A percentile compares a stretch with the other conserved stretches of the same genome.
Conservation (phyloP, 1,140 invertebrate species). For the Diuraphis noxia region DNA sequence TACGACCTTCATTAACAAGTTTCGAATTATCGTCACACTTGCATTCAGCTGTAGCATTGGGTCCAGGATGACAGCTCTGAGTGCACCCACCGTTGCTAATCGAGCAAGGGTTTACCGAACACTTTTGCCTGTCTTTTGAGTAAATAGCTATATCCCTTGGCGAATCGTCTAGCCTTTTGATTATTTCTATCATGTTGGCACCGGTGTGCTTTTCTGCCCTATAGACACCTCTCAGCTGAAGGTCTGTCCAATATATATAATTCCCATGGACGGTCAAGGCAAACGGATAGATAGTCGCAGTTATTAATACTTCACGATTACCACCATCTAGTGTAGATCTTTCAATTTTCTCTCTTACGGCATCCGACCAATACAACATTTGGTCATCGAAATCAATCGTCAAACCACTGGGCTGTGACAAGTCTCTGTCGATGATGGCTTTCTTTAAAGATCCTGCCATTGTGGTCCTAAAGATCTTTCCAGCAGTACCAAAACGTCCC, state of each 20-base stretch:
- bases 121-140: constrained; percentile 77
- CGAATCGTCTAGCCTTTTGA: constrained; percentile 86
- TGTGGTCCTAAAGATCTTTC: constrained; percentile 92
- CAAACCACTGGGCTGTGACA: constrained; percentile 93
- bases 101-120: constrained; percentile 81
- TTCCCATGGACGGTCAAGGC: constrained; percentile 89
- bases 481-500: constrained; percentile 88
- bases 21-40: constrained; percentile 83
- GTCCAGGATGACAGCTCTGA: constrained; percentile 88
- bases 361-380: constrained; percentile 97
- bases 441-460: constrained; percentile 94
- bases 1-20: constrained; percentile 87
- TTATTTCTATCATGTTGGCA: constrained; percentile 90
- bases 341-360: constrained; percentile 96
- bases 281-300: constrained; percentile 94
- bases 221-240: constrained; percentile 91
- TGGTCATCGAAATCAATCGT: constrained; percentile 95
- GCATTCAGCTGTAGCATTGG: constrained; percentile 82
- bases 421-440: constrained; percentile 84
- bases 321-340: constrained; percentile 85
- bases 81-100: constrained; percentile 96
- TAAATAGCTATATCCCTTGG: constrained; percentile 90
- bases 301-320: constrained; percentile 72
- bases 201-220: constrained; percentile 96
- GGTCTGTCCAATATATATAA: constrained; percentile 97